These are phyloP conservation scores for Cremastinae sp. DNA, from an alignment of 2,888 invertebrate species.

Conservation along the genomic window DNA sequence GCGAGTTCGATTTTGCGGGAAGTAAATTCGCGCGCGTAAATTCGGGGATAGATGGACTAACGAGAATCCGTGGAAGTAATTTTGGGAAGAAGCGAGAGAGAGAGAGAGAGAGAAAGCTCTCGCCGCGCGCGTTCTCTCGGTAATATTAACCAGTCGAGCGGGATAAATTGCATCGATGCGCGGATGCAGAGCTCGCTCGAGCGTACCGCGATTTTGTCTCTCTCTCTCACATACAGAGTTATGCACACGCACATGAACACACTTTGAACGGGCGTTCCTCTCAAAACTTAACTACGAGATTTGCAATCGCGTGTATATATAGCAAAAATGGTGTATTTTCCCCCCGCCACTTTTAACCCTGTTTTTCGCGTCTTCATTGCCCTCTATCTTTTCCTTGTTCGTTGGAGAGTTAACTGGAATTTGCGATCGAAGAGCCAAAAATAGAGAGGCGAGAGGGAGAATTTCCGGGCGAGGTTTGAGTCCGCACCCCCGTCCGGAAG, in stretches of 20 bases:
- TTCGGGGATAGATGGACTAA: conserved; percentile 31
- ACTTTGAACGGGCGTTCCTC: too few species aligned
- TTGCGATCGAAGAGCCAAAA: conserved; percentile 10
- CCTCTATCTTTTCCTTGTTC: neutral
- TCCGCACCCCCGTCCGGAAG: conserved; percentile 58
- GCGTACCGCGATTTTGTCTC: conserved; percentile 51
- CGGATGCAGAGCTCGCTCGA: conserved; percentile 58
- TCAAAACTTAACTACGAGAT: too few species aligned
- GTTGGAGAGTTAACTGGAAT: neutral
- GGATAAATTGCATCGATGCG: conserved; percentile 62
- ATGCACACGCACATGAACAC: too few species aligned
- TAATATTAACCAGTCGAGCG: conserved; percentile 27
- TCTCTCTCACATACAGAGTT: conserved; percentile 1
- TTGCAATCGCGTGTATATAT: too few species aligned
- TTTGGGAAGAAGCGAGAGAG: conserved; percentile 19
- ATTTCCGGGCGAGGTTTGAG: conserved; percentile 25
- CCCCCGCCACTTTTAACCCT: too few species aligned
- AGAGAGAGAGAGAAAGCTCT: conserved; percentile 7
- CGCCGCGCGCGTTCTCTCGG: neutral
- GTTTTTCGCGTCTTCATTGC: conserved; percentile 18
- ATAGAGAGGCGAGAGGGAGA: conserved; percentile 13
- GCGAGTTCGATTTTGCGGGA: too few species aligned
- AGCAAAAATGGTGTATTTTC: too few species aligned
- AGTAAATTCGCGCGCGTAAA: too few species aligned
- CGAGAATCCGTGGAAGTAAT: too few species aligned